Base-by-base conservation (phyloP, 2,888 invertebrate genomes). In the Lordiphosa fenestrarum region DNA sequence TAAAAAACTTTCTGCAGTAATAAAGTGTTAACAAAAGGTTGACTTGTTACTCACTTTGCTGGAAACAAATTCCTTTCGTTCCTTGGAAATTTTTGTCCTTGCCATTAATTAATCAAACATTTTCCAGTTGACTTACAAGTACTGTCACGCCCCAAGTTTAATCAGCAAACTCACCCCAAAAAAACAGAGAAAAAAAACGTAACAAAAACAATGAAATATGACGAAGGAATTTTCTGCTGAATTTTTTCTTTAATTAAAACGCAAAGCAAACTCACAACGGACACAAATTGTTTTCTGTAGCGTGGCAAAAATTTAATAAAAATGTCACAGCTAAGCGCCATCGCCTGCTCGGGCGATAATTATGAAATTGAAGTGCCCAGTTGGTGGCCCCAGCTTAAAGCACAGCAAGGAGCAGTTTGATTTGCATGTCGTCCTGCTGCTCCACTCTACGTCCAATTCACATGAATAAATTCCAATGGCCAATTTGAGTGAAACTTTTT, bases 341-440 rank as follows among this genome's bases (percentile, higher is more conserved):
- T 7, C 6, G 10, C n/a, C n/a, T 13, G 13, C 37, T 21, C 36
- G 13, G 36, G 30, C 41, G 44, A 58, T 58, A 53, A 58, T 58
- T 58, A 58, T 49, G 44, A 58, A 58, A 53, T 58, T 58, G 41
- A 42, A 44, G 40, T 41, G 40, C 19, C 41, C 40, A 33, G 40
- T 33, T 40, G 51, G 39, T 33, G 19, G 41, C 21, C 30, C 30
- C 39, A 40, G 12, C 51, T 51, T 40, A 33, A 33, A 40, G 40
- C n/a, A 40, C 42, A 42, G 41, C 25, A 21, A 35, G 35, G 42
- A 23, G 23, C 42, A 52, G 52, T 15, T 36, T 47, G 37, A 53
- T 53, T 44, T 53, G 53, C 53, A 53, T 53, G 36, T 12, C 36
- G 23, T 3, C 36, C 6, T 37, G n/a, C 30, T 23, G 15, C 44